Percentiles rank a stretch among this genome's conserved stretches.
These are phyloP conservation scores for Leucania comma DNA, from an alignment of 2,888 invertebrate genomes.

Conservation along the genomic window DNA sequence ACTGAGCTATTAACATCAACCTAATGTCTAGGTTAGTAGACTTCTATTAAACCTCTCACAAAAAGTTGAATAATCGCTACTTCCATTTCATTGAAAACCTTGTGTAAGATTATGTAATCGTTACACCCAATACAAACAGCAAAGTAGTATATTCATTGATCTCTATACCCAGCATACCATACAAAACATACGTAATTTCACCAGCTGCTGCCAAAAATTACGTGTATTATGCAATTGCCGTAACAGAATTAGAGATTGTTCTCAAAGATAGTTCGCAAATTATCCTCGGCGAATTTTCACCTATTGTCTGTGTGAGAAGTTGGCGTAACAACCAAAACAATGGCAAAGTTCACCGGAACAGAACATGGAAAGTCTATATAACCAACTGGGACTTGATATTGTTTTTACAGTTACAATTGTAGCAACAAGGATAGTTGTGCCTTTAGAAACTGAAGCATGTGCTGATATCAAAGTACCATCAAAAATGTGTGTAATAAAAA, in stretches of 20 bases:
- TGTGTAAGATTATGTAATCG: conserved; percentile 19
- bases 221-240: conserved; percentile 75
- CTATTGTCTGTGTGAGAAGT: conserved; percentile 88
- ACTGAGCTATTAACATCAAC: neutral
- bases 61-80: neutral
- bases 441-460: conserved; percentile 49
- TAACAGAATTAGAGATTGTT: conserved; percentile 78
- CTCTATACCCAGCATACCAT: conserved; percentile 7
- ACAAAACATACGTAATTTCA: conserved; percentile 39
- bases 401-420: conserved; percentile 81
- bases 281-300: conserved; percentile 88
- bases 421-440: conserved; percentile 76
- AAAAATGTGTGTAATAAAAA: conserved; percentile 50
- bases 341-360: conserved; percentile 89
- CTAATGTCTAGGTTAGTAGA: conserved; percentile 1
- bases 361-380: conserved; percentile 90
- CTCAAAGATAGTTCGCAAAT: conserved; percentile 83
- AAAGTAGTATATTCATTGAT: conserved; percentile 14
- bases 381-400: conserved; percentile 79
- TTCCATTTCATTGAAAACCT: conserved; percentile 10
- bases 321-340: conserved; percentile 88
- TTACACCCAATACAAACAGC: conserved; percentile 4
- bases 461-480: conserved; percentile 19
- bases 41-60: neutral
- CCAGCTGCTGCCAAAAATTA: conserved; percentile 67